Base-by-base conservation (phyloP, 2,888 invertebrate species). In the Xestia c-nigrum region DNA sequence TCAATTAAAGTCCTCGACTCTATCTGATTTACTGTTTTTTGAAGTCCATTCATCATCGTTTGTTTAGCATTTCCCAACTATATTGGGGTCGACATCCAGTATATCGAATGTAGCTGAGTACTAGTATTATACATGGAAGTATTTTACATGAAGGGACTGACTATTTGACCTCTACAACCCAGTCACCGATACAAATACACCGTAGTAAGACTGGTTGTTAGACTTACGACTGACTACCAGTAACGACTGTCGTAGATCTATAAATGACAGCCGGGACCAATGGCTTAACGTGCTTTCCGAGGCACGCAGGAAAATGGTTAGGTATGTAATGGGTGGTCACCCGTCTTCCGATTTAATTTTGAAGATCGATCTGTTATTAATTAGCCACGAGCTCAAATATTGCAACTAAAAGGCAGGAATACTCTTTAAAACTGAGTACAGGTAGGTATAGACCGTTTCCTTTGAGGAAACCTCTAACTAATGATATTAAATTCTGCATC, bases 401-500 rank as follows among this genome's bases (percentile, higher is more conserved):
- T 61, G 31, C 1, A 19, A 19, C 5, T 19, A 38, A 59, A 59
- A 59, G 9, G 7, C 31, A 59, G 24, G 7, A 59, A 59, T 59
- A 19, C 7, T 10, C 10, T 43, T 43, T 43, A 9, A 43, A 43
- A 10, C 14, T 24, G 19, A 47, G 10, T 24, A 19, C 24, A 50
- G 24, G 14, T 40, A 40, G 3, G 6, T 47, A 72, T 0, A 50
- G 16, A 4, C 40, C 14, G 86, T 89, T 89, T 90, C 84, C 88
- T 91, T 88, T 87, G 83, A 87, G 83, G 88, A 91, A 89, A 88
- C 85, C 89, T 90, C 88, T 50, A 89, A 89, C 90, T 91, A 90
- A 92, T 88, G 83, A 91, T 89, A 92, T 93, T 91, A 90, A 89
- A 92, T 90, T 92, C 78, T 83, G 68, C 87, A 82, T 87, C 87